A percentile compares a stretch with the other conserved stretches of the same genome.
Conservation (phyloP, 2,888 invertebrate species). For the Nemoura dubitans region DNA sequence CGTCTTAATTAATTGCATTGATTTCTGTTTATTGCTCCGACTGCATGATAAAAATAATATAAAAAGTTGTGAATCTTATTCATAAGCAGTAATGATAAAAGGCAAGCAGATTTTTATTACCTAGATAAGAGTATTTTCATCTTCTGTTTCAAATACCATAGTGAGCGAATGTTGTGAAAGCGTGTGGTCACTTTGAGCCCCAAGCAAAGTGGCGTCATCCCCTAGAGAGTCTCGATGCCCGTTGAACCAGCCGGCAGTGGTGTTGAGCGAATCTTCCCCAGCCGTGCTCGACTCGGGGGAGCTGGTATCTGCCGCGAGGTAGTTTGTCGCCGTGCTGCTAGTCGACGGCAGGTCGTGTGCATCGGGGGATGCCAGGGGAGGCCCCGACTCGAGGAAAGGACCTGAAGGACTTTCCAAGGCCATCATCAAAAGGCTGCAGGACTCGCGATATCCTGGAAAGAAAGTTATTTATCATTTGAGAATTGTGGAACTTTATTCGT, state of each 20-base stretch:
- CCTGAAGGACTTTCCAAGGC: conserved; percentile 65
- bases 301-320: conserved; percentile 64
- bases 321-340: conserved; percentile 61
- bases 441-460: conserved; percentile 59
- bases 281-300: conserved; percentile 66
- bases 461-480: neutral
- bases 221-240: neutral
- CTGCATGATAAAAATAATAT: neutral
- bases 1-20: neutral
- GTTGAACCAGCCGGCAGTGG: neutral
- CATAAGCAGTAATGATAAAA: neutral
- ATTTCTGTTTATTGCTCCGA: neutral
- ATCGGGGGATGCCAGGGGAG: conserved; percentile 72
- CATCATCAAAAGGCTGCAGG: conserved; percentile 70
- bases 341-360: conserved; percentile 66
- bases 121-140: conserved; percentile 87
- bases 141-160: conserved; percentile 81
- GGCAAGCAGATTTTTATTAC: neutral
- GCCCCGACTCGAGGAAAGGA: conserved; percentile 57
- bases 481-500: neutral
- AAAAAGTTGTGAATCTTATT: neutral
- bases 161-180: conserved; percentile 78
- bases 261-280: conserved; percentile 61
- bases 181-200: conserved; percentile 51
- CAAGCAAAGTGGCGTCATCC: conserved; percentile 61